Base-by-base conservation (phyloP, 2,888 invertebrate genomes). In the Volucella inflata region DNA sequence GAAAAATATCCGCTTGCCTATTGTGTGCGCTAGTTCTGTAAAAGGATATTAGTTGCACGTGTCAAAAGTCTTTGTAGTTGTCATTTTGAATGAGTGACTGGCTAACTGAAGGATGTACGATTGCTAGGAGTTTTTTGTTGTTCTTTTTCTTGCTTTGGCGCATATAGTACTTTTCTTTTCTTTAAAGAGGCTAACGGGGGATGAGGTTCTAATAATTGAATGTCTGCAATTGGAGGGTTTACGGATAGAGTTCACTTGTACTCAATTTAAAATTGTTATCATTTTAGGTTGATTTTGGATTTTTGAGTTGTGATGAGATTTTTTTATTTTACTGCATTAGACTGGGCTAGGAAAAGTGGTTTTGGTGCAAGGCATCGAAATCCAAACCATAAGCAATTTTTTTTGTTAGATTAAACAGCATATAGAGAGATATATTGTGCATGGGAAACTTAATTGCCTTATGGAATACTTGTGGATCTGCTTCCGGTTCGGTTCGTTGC, bases 1-100 rank as follows among this genome's bases (percentile, higher is more conserved):
- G 55, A 53, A 60, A 59, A 65, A 68, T 76, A 68, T 53, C 76
- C 51, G 55, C 68, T 60, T 60, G 76, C 42, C 42, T 62, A 53
- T 62, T 16, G 55, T 59, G 44, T 44, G 70, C 53, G 21, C 53
- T 60, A 68, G 46, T 68, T 70, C 62, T 48, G 40, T 50, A 12
- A 77, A 60, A 46, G 59, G 70, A 70, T 77, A 77, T 77, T 62
- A 46, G 60, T 53, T 46, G 62, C 77, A 77, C 60, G 62, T 77
- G 77, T 77, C 77, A 53, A 17, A 46, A 68, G 76, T 68, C 67
- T 67, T 59, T 67, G 40, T 65, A 48, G 57, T 59, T 67, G 75
- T 67, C 67, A 67, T 76, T 70, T 53, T 76, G 72, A 48, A 14
- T 70, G 64, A 76, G 50, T 70, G 81, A 57, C 36, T 59, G n/a